Evolutionary conservation across 1,140 invertebrate species (phyloP), one percentile per base, ranked within the genome.

Genomic region (Mycetomoellerius zeteki): DNA sequence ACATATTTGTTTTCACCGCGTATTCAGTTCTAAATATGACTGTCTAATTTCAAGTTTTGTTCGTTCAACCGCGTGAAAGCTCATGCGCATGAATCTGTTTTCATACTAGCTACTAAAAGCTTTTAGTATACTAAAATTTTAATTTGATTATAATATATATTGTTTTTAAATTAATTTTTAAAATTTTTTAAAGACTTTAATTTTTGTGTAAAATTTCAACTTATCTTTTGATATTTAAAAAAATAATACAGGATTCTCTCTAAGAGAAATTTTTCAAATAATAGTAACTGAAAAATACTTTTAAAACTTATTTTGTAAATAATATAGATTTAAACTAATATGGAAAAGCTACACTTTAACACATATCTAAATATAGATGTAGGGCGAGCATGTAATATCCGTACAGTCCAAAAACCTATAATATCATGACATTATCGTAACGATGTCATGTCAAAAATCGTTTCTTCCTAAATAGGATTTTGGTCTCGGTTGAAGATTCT

Each of bases 391-490:
- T 47, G 30, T 56, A 75, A 50, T 37, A 65, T 37, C 8, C 6
- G 16, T 24, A 7, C 21, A 30, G 0, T 21, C 19, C 16, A 24
- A 56, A 21, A 67, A 37, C 5, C 8, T 50, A 33, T 71, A 71
- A 81, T 33, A 21, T 65, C 30, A 16, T 52, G 50, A 33, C 30
- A 16, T 43, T 58, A 24, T 75, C 33, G 21, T 47, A 50, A 67
- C 43, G 30, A 56, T 54, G 24, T 60, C 67, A 19, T 50, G 12
- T 82, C 52, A 72, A 47, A 43, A 72, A 81, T 27, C 50, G 5
- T 58, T 82, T 5, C 3, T 14, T 50, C 6, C 21, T 43, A 50
- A 84, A 84, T 84, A 43, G 19, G 43, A 84, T 60, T 84, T 75
- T 30, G 33, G 47, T 67, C 24, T 60, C 7, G 65, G 21, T 14